Conservation (phyloP, 1,140 invertebrate species). For the Arctopsyche grandis region DNA sequence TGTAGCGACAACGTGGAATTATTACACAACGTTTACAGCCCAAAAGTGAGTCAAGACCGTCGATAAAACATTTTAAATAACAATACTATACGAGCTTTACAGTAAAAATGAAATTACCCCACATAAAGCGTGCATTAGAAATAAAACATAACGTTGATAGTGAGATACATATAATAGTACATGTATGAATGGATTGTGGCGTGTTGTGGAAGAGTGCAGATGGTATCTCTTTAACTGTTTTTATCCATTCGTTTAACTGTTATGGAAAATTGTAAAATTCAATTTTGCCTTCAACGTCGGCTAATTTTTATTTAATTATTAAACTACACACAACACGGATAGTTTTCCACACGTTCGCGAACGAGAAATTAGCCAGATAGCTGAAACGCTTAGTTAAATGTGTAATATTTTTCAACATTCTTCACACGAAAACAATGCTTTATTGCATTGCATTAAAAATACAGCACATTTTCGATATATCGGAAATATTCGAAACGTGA, state of each 20-base stretch:
- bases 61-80: too few relatives aligned
- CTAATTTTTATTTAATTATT: slow-evolving; percentile 38
- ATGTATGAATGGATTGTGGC: slow-evolving; percentile 12
- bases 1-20: background rate
- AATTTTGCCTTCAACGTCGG: slow-evolving; percentile 33
- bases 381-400: background rate
- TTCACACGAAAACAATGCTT: background rate
- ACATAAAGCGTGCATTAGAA: too few relatives aligned
- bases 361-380: background rate
- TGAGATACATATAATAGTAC: background rate
- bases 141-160: background rate
- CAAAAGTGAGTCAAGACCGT: too few relatives aligned
- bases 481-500: background rate
- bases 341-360: background rate
- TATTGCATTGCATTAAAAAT: background rate
- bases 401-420: background rate
- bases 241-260: slow-evolving; percentile 42
- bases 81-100: too few relatives aligned
- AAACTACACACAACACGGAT: slow-evolving; percentile 6
- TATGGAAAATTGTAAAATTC: slow-evolving; percentile 44
- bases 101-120: too few relatives aligned
- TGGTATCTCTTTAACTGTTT: slow-evolving; percentile 47
- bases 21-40: too few relatives aligned
- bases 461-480: too few relatives aligned
- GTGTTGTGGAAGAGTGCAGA: slow-evolving; percentile 35